phyloP scores from a whole-genome alignment of 37 sponge, comb jelly and placozoan species.

The Amphimedon queenslandica region DNA sequence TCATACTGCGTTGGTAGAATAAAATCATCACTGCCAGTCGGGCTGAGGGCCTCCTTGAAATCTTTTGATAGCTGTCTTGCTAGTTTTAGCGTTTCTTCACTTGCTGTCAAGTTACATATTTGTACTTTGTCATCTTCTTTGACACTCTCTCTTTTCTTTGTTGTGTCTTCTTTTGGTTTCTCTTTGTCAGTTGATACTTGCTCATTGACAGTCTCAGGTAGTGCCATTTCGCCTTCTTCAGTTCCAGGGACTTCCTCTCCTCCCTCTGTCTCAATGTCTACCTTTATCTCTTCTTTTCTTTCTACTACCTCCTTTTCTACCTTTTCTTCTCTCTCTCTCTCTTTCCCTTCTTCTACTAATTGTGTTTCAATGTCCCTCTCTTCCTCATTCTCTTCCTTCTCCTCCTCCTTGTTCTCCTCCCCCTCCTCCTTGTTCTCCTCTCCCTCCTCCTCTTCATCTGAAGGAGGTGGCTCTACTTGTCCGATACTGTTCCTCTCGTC shows the following conservation, averaged over 20 bases:
- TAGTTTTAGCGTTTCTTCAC: not conserved
- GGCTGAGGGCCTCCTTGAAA: not conserved
- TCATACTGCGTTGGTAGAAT: not conserved
- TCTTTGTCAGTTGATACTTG: no score
- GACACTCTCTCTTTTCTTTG: no score
- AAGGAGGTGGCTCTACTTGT: not conserved
- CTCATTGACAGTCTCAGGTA: no score
- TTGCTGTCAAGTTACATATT: no score
- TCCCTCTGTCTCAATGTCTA: not conserved
- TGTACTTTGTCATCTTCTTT: no score
- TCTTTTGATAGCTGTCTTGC: not conserved
- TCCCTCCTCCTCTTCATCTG: constrained; percentile 1
- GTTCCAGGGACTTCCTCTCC: not conserved
- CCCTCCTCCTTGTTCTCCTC: constrained; percentile 3
- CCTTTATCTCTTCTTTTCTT: not conserved
- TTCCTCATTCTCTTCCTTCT: not conserved
- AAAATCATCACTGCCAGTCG: not conserved
- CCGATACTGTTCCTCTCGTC: not conserved
- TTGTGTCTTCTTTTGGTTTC: no score
- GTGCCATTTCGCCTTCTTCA: not conserved
- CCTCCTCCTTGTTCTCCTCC: not conserved
- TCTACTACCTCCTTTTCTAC: not conserved
- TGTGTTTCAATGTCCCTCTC: not conserved
- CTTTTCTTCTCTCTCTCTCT: not conserved
- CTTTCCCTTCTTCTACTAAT: not conserved